Conservation (phyloP, 2,888 invertebrate genomes). For the Nesidiocoris tenuis region DNA sequence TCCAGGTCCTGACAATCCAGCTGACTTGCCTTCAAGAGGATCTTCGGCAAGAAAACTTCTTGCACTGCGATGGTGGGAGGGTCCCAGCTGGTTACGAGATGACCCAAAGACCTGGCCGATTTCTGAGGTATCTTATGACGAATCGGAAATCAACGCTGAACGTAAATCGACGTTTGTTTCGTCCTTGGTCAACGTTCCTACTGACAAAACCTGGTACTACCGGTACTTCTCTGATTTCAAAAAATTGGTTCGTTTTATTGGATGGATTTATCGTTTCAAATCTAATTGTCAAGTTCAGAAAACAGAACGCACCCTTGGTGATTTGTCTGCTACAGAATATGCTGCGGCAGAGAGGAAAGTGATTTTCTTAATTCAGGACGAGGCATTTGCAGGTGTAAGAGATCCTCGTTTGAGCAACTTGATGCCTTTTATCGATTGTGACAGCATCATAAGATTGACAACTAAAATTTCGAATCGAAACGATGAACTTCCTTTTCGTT, state of each 20-base stretch:
- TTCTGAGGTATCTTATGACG: neutral
- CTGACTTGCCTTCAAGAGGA: neutral
- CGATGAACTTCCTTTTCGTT: too few species aligned
- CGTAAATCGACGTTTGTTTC: slow-evolving; percentile 4
- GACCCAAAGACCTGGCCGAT: slow-evolving; percentile 49
- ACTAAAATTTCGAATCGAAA: too few species aligned
- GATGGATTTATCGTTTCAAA: slow-evolving; percentile 14
- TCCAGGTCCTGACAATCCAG: slow-evolving; percentile 8
- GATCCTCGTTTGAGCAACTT: too few species aligned
- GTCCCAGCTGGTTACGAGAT: slow-evolving; percentile 2
- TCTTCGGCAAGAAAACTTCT: neutral
- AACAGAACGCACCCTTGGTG: neutral
- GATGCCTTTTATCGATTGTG: too few species aligned
- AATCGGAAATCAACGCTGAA: slow-evolving; percentile 21
- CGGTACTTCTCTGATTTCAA: neutral
- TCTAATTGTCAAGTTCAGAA: neutral
- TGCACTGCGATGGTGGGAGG: slow-evolving; percentile 1
- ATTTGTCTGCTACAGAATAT: neutral
- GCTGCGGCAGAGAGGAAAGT: neutral
- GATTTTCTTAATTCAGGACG: neutral
- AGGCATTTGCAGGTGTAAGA: neutral
- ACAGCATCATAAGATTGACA: too few species aligned
- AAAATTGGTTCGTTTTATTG: neutral
- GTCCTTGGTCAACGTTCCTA: neutral
- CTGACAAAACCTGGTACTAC: neutral